A percentile compares a stretch with the other conserved stretches of the same genome.
These are phyloP conservation scores for Tricholaema leucomelas DNA, from an alignment of 2,113 vertebrate genomes.

Conservation along the genomic window DNA sequence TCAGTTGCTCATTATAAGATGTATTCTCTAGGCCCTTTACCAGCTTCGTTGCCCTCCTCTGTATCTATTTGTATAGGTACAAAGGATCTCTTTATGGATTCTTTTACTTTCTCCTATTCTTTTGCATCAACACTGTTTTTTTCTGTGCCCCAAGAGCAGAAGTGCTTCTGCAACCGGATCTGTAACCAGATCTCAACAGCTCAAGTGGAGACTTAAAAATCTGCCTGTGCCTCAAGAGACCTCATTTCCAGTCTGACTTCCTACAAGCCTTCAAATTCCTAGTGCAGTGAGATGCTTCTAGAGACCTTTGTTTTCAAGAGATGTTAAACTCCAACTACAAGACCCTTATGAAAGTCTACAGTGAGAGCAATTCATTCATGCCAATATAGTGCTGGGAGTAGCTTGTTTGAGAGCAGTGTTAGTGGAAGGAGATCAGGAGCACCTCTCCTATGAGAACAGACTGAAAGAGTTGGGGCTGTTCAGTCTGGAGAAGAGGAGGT, in stretches of 20 bases:
- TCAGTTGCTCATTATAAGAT: too few species aligned
- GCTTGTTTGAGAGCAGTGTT: background rate
- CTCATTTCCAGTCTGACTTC: background rate
- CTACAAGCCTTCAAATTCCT: background rate
- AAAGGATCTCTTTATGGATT: background rate
- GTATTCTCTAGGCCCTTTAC: too few species aligned
- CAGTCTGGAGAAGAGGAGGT: too few species aligned
- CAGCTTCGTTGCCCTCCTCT: too few species aligned
- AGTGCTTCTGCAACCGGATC: background rate
- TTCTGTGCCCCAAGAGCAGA: background rate
- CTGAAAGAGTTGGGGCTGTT: too few species aligned
- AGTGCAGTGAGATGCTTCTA: background rate
- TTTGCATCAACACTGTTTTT: rapidly evolving
- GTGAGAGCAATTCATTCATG: background rate
- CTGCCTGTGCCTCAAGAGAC: background rate
- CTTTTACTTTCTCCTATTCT: background rate
- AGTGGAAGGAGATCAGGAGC: background rate
- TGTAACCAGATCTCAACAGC: background rate
- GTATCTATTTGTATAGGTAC: background rate
- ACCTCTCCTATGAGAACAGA: too few species aligned
- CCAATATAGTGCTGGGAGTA: background rate
- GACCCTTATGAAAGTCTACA: background rate
- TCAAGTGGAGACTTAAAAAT: background rate
- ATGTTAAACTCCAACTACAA: background rate
- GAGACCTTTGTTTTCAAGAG: background rate